A percentile compares a stretch with the other conserved stretches of the same genome.
Evolutionary conservation across 2,113 vertebrate genomes (phyloP).

Genomic region (Columba livia): DNA sequence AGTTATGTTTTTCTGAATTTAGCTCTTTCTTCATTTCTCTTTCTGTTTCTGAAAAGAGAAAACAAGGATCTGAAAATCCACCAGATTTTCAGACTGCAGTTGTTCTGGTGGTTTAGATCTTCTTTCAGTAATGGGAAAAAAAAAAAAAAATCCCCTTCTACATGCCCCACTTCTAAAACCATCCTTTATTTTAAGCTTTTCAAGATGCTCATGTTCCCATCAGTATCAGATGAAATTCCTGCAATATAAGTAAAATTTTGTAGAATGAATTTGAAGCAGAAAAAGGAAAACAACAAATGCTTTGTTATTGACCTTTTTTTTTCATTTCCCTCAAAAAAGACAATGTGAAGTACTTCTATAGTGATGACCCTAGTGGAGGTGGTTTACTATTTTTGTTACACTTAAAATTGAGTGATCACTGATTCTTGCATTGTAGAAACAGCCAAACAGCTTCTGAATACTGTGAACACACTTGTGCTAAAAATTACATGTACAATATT

Average conservation of each 20-base stretch:
- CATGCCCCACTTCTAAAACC: not conserved
- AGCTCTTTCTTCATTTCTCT: not conserved
- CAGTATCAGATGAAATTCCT: not conserved
- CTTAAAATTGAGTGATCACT: not conserved
- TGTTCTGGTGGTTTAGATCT: not conserved
- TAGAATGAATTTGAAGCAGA: not conserved
- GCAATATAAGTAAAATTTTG: not conserved
- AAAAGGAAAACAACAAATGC: not conserved
- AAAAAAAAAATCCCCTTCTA: not conserved
- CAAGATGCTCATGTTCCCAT: not conserved
- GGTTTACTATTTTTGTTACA: not conserved
- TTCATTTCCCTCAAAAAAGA: not conserved
- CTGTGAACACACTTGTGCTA: not conserved
- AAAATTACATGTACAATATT: not conserved
- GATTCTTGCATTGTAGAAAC: not conserved
- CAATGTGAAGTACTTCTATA: not conserved
- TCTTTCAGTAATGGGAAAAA: slow-evolving; percentile 26
- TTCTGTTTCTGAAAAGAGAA: not conserved
- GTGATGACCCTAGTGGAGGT: not conserved
- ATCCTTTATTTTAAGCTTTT: slow-evolving; percentile 7
- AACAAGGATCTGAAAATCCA: slow-evolving; percentile 13
- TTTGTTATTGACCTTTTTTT: not conserved
- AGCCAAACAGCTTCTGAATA: not conserved
- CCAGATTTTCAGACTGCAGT: not conserved
- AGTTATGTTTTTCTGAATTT: not conserved